Percentiles rank a stretch among this genome's conserved stretches.
These are phyloP conservation scores for Pammene fasciana DNA, from an alignment of 2,888 invertebrate genomes.

Conservation along the genomic window DNA sequence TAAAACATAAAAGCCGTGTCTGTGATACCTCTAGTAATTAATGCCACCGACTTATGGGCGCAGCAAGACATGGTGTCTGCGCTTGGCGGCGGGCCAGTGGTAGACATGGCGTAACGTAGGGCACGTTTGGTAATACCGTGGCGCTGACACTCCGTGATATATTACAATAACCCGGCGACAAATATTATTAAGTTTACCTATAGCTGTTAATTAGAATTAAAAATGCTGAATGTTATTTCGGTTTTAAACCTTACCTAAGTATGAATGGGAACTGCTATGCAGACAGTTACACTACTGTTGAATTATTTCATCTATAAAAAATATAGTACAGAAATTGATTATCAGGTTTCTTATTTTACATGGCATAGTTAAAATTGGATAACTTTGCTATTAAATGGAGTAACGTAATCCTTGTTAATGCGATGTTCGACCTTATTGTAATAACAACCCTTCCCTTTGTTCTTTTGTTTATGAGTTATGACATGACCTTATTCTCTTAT, in stretches of 20 bases:
- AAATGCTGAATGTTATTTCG: no score
- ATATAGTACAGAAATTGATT: background rate
- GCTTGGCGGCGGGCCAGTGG: constrained; percentile 62
- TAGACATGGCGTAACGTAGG: constrained; percentile 62
- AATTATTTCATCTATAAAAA: no score
- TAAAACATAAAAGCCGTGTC: constrained; percentile 48
- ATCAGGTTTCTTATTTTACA: background rate
- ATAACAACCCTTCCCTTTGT: constrained; percentile 19
- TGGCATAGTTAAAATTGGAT: background rate
- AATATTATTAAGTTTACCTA: no score
- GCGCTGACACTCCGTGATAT: constrained; percentile 24
- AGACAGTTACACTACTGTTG: no score
- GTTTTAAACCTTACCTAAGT: no score
- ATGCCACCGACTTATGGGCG: constrained; percentile 50
- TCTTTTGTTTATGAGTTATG: constrained; percentile 21
- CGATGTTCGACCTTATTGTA: background rate
- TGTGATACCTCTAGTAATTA: constrained; percentile 44
- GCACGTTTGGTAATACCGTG: constrained; percentile 43
- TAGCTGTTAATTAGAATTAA: no score
- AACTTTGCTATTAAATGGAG: background rate
- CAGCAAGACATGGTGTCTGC: constrained; percentile 52
- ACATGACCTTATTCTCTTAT: constrained; percentile 1
- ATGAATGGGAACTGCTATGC: no score
- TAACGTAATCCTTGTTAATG: constrained; percentile 11
- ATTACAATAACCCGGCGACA: background rate